Evolutionary conservation across 1,140 invertebrate species (phyloP), one percentile per base, ranked within the genome.

Genomic region (Cydia fagiglandana): DNA sequence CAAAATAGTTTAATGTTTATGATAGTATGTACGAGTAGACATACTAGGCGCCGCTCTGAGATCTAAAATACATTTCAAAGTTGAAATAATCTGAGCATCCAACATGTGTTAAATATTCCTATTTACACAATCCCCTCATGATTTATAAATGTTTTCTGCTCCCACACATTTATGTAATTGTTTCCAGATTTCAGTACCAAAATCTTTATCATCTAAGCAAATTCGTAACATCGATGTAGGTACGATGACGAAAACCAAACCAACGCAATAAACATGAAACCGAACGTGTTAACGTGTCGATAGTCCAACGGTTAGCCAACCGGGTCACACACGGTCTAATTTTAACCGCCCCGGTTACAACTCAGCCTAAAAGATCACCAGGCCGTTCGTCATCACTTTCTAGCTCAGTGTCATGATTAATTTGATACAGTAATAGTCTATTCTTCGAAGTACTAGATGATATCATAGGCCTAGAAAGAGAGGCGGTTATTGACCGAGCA

Each of bases 231-330:
- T 53, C 50, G 50, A n/a, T 53, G 50, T 53, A 53, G 50, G n/a
- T 53, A 53, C 20, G 0, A 9, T 61, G 56, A 61, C 56, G 56
- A 24, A 61, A 56, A 56, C 53, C 53, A 47, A 47, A 47, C 45
- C 45, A 15, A 12, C 3, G 9, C 9, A 24, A 61, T 24, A 61
- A 61, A 24, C 56, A 61, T 53, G 17, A n/a, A 61, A 61, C 56
- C n/a, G 50, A 24, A 9, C 15, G 13, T 15, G 73, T 74, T 74
- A 74, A 73, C 70, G n/a, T 6, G 70, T 28, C 28, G 30, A 50
- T 30, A n/a, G 24, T 74, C 15, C 66, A 70, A 38, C 66, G n/a
- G 66, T 70, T 70, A 45, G 12, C 34, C 4, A 70, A 70, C 34
- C 66, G 66, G 66, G 66, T 70, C 38, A 41, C 30, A 13, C 64